These are phyloP conservation scores for Pseudopodoces humilis DNA, from an alignment of 2,113 vertebrate species.

Conservation along the genomic window DNA sequence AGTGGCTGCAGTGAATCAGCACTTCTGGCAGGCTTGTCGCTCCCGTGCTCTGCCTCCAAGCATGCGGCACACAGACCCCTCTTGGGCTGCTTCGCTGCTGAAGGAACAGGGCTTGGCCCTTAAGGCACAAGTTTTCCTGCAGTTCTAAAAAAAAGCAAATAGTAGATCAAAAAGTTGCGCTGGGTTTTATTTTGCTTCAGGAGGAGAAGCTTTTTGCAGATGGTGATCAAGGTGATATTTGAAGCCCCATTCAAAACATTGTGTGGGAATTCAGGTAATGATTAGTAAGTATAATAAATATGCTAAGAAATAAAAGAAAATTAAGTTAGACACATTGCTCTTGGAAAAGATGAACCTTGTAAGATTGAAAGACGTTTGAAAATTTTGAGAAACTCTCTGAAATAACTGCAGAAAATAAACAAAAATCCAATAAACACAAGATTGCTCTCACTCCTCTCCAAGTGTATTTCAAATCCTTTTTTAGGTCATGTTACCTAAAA, in stretches of 20 bases:
- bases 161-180: accelerated
- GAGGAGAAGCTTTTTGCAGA: neutral
- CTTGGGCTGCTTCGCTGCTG: accelerated
- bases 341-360: neutral
- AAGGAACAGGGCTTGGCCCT: neutral
- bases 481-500: neutral
- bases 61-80: neutral
- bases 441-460: neutral
- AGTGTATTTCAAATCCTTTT: conserved; percentile 10
- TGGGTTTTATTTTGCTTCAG: neutral
- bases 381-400: neutral
- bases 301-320: neutral
- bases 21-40: conserved; percentile 25
- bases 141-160: neutral
- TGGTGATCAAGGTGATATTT: neutral
- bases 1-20: conserved; percentile 56
- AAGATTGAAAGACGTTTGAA: neutral
- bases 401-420: conserved; percentile 9
- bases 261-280: neutral
- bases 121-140: neutral
- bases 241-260: neutral
- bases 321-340: neutral
- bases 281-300: neutral
- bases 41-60: neutral
- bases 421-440: neutral